These are phyloP conservation scores for Alethe castanea DNA, from an alignment of 2,113 vertebrate species.

Conservation along the genomic window DNA sequence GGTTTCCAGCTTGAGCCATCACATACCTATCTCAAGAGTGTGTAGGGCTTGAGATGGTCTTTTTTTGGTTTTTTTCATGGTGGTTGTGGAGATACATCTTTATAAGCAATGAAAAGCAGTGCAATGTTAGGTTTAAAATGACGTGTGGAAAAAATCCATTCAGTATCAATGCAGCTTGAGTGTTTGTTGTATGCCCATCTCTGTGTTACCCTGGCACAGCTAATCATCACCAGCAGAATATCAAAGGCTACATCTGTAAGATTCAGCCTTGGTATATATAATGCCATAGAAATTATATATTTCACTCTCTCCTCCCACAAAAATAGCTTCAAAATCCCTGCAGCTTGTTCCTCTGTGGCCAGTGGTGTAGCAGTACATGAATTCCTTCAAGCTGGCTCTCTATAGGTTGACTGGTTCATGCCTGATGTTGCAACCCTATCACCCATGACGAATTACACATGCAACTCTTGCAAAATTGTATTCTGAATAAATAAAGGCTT, in stretches of 20 bases:
- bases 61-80: neutral
- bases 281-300: neutral
- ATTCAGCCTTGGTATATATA: neutral
- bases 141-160: neutral
- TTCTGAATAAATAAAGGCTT: neutral
- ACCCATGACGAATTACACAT: neutral
- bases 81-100: neutral
- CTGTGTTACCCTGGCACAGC: neutral
- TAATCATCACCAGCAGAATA: neutral
- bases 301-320: neutral
- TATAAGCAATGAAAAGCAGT: neutral
- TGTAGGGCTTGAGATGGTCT: fast-evolving
- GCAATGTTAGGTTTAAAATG: neutral
- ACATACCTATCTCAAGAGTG: neutral
- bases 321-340: neutral
- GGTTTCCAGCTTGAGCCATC: neutral
- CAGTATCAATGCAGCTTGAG: neutral
- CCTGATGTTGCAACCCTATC: neutral
- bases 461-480: neutral
- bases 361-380: fast-evolving
- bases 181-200: neutral
- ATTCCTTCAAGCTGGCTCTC: neutral
- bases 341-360: neutral
- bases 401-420: neutral
- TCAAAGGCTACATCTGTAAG: neutral